phyloP scores from a whole-genome alignment of 2,888 invertebrate species.

The Drosophila greeni region DNA sequence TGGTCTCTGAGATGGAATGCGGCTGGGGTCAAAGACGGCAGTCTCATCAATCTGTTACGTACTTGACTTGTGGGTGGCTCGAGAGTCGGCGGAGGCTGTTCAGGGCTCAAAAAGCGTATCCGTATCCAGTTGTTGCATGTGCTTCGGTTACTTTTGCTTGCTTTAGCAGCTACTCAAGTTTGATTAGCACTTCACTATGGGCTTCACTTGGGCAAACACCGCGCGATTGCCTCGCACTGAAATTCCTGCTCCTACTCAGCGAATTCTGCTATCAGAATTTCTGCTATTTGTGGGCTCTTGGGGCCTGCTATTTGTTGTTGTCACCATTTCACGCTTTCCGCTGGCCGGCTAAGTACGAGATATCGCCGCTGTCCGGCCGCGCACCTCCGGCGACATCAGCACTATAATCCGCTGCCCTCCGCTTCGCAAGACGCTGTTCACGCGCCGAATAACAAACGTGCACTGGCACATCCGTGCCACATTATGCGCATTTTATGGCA shows the following conservation, averaged over 20 bases:
- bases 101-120: constrained; percentile 55
- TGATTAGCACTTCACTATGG: constrained; percentile 29
- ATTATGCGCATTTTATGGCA: constrained; percentile 77
- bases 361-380: constrained; percentile 26
- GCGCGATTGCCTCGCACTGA: constrained; percentile 13
- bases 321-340: constrained; percentile 7
- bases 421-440: constrained; percentile 49
- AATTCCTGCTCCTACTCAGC: constrained; percentile 6
- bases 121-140: constrained; percentile 71
- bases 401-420: constrained; percentile 17
- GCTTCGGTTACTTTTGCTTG: constrained; percentile 20
- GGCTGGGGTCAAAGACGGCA: constrained; percentile 14
- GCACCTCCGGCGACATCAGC: constrained; percentile 18
- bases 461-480: constrained; percentile 74
- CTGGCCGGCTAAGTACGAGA: constrained; percentile 31
- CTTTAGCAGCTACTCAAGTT: constrained; percentile 19
- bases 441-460: constrained; percentile 76
- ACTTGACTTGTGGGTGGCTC: constrained; percentile 50
- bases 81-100: constrained; percentile 21
- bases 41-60: constrained; percentile 55
- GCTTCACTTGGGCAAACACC: constrained; percentile 17
- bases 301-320: constrained; percentile 22
- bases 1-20: constrained; percentile 1
- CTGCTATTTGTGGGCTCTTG: background rate
- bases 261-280: constrained; percentile 1